A percentile compares a stretch with the other conserved stretches of the same genome.
Conservation (phyloP, 2,113 vertebrate species). For the Menura novaehollandiae region DNA sequence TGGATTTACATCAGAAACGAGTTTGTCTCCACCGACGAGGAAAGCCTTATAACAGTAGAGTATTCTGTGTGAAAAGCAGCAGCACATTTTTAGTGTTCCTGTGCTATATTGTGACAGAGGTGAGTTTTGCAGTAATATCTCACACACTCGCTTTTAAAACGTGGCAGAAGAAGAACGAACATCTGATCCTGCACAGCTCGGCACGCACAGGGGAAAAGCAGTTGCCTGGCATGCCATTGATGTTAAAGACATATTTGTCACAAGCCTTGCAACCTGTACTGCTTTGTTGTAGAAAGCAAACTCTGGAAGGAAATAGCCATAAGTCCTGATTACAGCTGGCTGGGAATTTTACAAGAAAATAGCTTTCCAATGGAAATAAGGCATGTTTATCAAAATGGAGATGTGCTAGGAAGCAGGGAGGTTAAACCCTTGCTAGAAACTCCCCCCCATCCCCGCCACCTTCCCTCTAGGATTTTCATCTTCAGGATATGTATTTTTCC, state of each 20-base stretch:
- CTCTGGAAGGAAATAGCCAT: not conserved
- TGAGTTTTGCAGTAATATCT: not conserved
- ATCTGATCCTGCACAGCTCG: not conserved
- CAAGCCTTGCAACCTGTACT: not conserved
- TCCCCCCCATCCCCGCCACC: rapidly evolving
- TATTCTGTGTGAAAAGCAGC: not conserved
- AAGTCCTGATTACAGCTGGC: not conserved
- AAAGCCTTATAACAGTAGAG: not conserved
- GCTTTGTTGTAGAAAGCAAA: not conserved
- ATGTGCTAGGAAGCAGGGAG: not conserved
- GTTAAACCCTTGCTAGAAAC: not conserved
- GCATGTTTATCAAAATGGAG: not conserved
- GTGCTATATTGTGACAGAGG: not conserved
- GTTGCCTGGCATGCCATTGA: not conserved
- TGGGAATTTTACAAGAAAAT: not conserved
- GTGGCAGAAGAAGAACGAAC: not conserved
- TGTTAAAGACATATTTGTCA: not conserved
- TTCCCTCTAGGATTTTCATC: not conserved
- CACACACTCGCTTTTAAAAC: not conserved
- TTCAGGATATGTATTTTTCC: not conserved
- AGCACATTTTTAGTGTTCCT: not conserved
- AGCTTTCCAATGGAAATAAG: not conserved
- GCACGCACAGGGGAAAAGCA: rapidly evolving
- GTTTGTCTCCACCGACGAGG: not conserved
- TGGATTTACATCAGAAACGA: not conserved